Evolutionary conservation across 2,888 invertebrate genomes (phyloP).

Genomic region (Lapara coniferarum): DNA sequence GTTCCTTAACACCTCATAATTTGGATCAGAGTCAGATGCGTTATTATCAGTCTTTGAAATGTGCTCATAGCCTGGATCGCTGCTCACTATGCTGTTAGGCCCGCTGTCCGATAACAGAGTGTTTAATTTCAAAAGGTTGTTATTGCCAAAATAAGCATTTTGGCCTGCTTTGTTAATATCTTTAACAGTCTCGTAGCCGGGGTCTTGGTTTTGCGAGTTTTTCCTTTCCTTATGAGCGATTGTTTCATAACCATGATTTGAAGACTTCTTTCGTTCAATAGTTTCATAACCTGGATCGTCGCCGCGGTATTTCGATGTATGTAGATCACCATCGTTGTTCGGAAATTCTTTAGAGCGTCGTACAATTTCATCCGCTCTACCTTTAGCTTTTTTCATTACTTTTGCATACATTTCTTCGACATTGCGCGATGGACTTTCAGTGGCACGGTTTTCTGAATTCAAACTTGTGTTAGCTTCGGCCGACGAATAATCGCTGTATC

Average conservation of each 20-base stretch:
- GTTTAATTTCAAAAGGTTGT: conserved; percentile 65
- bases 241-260: conserved; percentile 85
- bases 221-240: conserved; percentile 74
- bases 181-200: conserved; percentile 86
- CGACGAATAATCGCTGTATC: conserved; percentile 63
- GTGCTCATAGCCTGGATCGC: conserved; percentile 90
- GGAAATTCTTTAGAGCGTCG: conserved; percentile 62
- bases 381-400: conserved; percentile 89
- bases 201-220: conserved; percentile 79
- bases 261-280: conserved; percentile 72
- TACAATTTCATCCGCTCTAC: conserved; percentile 59
- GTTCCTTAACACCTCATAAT: conserved; percentile 89
- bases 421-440: conserved; percentile 85
- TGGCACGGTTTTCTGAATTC: conserved; percentile 68
- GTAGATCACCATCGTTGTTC: conserved; percentile 47
- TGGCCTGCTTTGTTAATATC: conserved; percentile 61
- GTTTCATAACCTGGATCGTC: conserved; percentile 82
- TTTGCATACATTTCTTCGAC: conserved; percentile 96
- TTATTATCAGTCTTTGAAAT: conserved; percentile 78
- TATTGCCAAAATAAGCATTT: conserved; percentile 58
- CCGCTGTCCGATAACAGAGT: conserved; percentile 76
- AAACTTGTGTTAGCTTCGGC: conserved; percentile 62
- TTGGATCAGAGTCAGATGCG: conserved; percentile 88
- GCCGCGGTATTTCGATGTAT: conserved; percentile 60
- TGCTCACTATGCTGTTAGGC: conserved; percentile 84